Percentiles rank a stretch among this genome's conserved stretches.
These are phyloP conservation scores for Drosophila flavopinicola DNA, from an alignment of 2,888 invertebrate genomes.

Conservation along the genomic window DNA sequence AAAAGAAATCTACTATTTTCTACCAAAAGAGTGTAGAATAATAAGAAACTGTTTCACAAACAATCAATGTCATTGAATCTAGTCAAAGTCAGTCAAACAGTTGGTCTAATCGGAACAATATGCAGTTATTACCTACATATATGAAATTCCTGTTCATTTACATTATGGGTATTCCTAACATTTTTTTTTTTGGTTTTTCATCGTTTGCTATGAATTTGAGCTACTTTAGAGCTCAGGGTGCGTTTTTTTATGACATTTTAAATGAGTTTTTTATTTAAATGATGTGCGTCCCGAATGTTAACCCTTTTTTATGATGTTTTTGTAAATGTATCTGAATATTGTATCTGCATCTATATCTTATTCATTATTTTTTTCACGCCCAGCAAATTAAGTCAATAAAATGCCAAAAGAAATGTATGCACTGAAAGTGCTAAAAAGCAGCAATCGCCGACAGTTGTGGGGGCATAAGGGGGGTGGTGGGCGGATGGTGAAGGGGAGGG, in stretches of 20 bases:
- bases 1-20: too few species aligned
- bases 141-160: slow-evolving; percentile 7
- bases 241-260: slow-evolving; percentile 58
- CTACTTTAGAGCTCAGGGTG: slow-evolving; percentile 29
- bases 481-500: neutral
- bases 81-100: neutral
- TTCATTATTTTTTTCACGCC: slow-evolving; percentile 72
- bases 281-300: slow-evolving; percentile 43
- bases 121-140: slow-evolving; percentile 44
- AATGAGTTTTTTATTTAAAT: slow-evolving; percentile 68
- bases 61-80: neutral
- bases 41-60: too few species aligned
- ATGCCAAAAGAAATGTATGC: slow-evolving; percentile 62
- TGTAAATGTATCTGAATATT: slow-evolving; percentile 8
- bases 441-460: slow-evolving; percentile 35
- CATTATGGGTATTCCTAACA: slow-evolving; percentile 7
- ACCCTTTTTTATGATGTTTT: slow-evolving; percentile 49
- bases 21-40: too few species aligned
- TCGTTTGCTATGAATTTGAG: slow-evolving; percentile 30
- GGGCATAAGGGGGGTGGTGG: neutral
- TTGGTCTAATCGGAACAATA: slow-evolving; percentile 15
- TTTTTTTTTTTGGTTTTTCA: neutral
- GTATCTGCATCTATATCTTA: slow-evolving; percentile 24
- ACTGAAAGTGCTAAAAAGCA: slow-evolving; percentile 65
- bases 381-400: slow-evolving; percentile 74